Conservation (phyloP, 2,113 vertebrate genomes). For the Xenotilapia caudafasciata region DNA sequence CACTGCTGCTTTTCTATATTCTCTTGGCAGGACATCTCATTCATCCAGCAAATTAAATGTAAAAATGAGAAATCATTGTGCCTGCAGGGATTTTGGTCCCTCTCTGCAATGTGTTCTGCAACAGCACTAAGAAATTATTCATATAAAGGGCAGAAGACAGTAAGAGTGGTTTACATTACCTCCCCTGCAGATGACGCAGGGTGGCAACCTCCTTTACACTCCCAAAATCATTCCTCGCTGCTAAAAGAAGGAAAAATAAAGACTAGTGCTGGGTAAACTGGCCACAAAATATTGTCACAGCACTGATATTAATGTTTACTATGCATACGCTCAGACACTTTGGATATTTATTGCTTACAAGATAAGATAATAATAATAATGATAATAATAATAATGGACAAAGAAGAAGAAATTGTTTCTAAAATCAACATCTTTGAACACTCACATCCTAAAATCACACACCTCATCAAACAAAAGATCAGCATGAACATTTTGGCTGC, state of each 20-base stretch:
- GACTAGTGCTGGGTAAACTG: not conserved
- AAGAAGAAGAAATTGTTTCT: not conserved
- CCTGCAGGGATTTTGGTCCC: slow-evolving; percentile 16
- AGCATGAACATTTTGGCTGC: not conserved
- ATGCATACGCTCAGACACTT: not conserved
- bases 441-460: not conserved
- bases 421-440: not conserved
- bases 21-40: slow-evolving; percentile 33
- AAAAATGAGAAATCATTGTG: slow-evolving; percentile 54
- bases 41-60: slow-evolving; percentile 53
- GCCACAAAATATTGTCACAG: not conserved
- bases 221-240: not conserved
- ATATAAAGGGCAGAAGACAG: slow-evolving; percentile 20
- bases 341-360: not conserved
- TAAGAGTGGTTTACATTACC: not conserved
- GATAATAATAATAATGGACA: not conserved
- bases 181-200: not conserved
- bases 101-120: not conserved
- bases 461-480: not conserved
- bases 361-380: not conserved
- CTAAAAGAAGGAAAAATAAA: not conserved
- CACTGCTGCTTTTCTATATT: slow-evolving; percentile 11
- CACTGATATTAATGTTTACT: not conserved
- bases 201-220: not conserved
- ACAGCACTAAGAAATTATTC: slow-evolving; percentile 1